phyloP scores from a whole-genome alignment of 2,888 invertebrate species.

The Spisula subtruncata region DNA sequence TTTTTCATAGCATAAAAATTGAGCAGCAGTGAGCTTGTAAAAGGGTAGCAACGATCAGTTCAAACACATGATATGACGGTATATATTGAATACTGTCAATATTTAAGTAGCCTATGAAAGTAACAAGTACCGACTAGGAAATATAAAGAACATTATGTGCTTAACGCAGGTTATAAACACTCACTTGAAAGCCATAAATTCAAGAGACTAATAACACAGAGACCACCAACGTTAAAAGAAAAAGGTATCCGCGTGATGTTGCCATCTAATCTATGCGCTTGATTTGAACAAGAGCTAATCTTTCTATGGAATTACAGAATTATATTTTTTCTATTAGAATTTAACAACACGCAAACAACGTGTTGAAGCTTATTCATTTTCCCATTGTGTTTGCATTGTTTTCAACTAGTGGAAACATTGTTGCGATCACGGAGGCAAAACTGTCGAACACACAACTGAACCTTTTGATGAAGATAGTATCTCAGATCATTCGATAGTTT shows the following conservation, averaged over 20 bases:
- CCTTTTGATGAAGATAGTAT: conserved; percentile 41
- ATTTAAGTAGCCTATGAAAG: conserved; percentile 31
- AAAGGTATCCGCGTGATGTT: background rate
- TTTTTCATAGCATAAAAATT: background rate
- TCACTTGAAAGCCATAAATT: conserved; percentile 54
- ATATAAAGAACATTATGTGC: conserved; percentile 54
- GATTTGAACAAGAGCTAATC: background rate
- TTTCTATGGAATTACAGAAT: conserved; percentile 4
- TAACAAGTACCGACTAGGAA: conserved; percentile 35
- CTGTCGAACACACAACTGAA: background rate
- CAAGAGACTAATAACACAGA: conserved; percentile 42
- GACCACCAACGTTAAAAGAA: conserved; percentile 50
- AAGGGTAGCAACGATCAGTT: background rate
- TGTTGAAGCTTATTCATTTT: background rate
- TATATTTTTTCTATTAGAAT: background rate
- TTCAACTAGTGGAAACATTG: background rate
- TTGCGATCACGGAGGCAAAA: background rate
- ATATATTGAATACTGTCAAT: conserved; percentile 30
- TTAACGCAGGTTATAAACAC: conserved; percentile 51
- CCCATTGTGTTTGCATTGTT: background rate
- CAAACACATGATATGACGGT: background rate
- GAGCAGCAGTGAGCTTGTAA: background rate
- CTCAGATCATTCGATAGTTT: conserved; percentile 47
- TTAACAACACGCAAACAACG: background rate
- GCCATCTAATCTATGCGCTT: background rate